Percentiles rank a stretch among this genome's conserved stretches.
These are phyloP conservation scores for Ypsolopha sequella DNA, from an alignment of 2,888 invertebrate genomes.

Conservation along the genomic window DNA sequence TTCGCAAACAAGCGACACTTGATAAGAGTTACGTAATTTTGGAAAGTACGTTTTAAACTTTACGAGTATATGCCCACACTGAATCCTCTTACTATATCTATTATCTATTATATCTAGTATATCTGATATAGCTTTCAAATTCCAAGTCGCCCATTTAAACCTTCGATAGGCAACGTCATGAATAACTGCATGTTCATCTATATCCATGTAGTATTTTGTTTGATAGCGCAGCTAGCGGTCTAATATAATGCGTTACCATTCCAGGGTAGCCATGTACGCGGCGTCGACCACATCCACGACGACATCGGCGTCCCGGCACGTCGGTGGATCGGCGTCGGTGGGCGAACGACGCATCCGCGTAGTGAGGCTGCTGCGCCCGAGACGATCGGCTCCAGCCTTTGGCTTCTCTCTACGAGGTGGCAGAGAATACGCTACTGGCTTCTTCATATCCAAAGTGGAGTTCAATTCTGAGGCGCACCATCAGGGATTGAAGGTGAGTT, in stretches of 20 bases:
- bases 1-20: no score
- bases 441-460: slow-evolving; percentile 91
- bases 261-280: slow-evolving; percentile 43
- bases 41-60: no score
- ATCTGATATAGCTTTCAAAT: no score
- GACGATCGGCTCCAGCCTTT: slow-evolving; percentile 71
- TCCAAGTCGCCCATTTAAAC: no score
- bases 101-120: no score
- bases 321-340: slow-evolving; percentile 19
- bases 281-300: slow-evolving; percentile 51
- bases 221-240: no score
- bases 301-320: slow-evolving; percentile 42
- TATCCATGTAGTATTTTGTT: no score
- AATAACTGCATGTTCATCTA: no score
- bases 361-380: slow-evolving; percentile 52
- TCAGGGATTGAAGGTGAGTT: slow-evolving; percentile 86
- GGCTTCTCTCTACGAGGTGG: slow-evolving; percentile 90
- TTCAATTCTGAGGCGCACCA: slow-evolving; percentile 88
- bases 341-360: slow-evolving; percentile 51
- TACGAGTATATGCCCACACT: no score
- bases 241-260: slow-evolving; percentile 5
- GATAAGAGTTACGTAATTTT: no score
- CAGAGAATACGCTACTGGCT: slow-evolving; percentile 91
- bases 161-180: no score
- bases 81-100: no score